A percentile compares a stretch with the other conserved stretches of the same genome.
Conservation (phyloP, 2,888 invertebrate species). For the Sarcophaga carnaria region DNA sequence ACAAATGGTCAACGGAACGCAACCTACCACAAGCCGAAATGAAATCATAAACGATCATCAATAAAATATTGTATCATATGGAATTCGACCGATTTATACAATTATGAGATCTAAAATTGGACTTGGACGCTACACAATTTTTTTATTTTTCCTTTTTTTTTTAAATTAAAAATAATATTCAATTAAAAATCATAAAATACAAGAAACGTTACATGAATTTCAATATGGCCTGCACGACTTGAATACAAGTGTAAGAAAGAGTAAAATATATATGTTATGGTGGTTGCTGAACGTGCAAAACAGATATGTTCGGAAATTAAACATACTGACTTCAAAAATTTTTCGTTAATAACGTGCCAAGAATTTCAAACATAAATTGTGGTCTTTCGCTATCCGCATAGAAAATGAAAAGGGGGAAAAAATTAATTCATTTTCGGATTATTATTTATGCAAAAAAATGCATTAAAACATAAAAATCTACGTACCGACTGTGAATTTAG, state of each 20-base stretch:
- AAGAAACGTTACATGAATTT: conserved; percentile 16
- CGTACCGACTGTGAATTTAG: conserved; percentile 17
- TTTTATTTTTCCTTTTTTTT: neutral
- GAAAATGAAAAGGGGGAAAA: neutral
- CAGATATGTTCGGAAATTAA: conserved; percentile 17
- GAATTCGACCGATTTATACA: neutral
- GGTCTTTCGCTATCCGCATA: neutral
- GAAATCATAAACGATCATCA: neutral
- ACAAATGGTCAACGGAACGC: conserved; percentile 42
- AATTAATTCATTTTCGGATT: conserved; percentile 3
- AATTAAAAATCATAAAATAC: conserved; percentile 50
- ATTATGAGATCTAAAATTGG: conserved; percentile 12
- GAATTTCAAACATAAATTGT: conserved; percentile 43
- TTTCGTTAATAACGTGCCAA: conserved; percentile 20
- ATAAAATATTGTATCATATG: conserved; percentile 2
- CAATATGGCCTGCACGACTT: conserved; percentile 23
- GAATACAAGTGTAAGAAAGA: neutral
- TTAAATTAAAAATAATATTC: conserved; percentile 23
- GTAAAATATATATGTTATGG: neutral
- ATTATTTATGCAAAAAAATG: conserved; percentile 54
- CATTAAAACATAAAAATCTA: conserved; percentile 22
- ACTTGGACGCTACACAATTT: conserved; percentile 27
- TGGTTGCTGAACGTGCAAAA: neutral
- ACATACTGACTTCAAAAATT: conserved; percentile 8
- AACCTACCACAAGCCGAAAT: conserved; percentile 49